phyloP scores from a whole-genome alignment of 1,140 invertebrate species.

The Panulirus ornatus region DNA sequence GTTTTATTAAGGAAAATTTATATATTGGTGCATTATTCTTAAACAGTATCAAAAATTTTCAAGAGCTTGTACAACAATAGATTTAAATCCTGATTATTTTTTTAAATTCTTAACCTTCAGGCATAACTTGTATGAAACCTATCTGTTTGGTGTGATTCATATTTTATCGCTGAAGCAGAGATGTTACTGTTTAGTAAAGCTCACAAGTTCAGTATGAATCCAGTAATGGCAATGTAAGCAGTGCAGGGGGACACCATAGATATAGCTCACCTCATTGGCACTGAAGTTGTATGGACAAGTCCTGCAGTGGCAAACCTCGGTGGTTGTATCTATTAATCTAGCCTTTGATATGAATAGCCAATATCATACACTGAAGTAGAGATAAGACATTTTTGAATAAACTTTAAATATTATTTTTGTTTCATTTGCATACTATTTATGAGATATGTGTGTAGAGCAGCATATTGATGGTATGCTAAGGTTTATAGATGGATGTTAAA shows the following conservation, averaged over 20 bases:
- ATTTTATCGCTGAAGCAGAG: too few species aligned
- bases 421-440: background rate
- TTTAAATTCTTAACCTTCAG: slow-evolving; percentile 5
- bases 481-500: background rate
- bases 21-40: background rate
- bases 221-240: slow-evolving; percentile 31
- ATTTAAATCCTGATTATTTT: slow-evolving; percentile 10
- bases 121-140: too few species aligned
- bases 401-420: slow-evolving; percentile 50
- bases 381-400: slow-evolving; percentile 71
- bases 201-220: background rate
- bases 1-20: background rate
- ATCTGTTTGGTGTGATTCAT: too few species aligned
- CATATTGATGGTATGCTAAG: background rate
- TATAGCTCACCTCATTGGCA: slow-evolving; percentile 36
- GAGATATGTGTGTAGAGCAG: background rate
- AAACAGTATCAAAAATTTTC: slow-evolving; percentile 3
- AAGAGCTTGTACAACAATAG: background rate
- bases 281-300: slow-evolving; percentile 35
- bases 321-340: slow-evolving; percentile 62
- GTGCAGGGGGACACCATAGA: slow-evolving; percentile 62
- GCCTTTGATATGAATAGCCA: slow-evolving; percentile 57
- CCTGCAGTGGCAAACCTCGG: slow-evolving; percentile 50
- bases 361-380: slow-evolving; percentile 62
- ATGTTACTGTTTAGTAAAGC: too few species aligned